These are phyloP conservation scores for Akabosia matsudoensis DNA, from an alignment of 1,140 invertebrate genomes.

Conservation along the genomic window DNA sequence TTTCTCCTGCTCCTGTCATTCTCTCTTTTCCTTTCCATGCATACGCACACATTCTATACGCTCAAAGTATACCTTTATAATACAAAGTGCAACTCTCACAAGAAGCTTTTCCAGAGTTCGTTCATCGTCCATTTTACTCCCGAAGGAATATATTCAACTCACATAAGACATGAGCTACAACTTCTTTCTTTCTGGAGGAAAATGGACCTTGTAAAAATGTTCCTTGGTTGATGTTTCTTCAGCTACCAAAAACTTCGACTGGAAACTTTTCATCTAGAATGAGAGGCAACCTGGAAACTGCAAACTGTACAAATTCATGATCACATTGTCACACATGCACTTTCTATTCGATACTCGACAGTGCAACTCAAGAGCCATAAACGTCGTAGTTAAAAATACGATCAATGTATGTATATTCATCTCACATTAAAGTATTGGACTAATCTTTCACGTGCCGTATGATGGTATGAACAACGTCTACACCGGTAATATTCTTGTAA, in stretches of 20 bases:
- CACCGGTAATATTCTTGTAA: too few species aligned
- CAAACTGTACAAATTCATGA: not conserved
- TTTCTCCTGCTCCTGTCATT: slow-evolving; percentile 26
- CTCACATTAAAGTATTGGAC: too few species aligned
- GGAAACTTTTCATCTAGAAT: not conserved
- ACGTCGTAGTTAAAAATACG: too few species aligned
- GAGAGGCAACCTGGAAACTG: not conserved
- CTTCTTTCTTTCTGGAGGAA: not conserved
- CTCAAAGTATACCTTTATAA: not conserved
- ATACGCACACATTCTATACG: slow-evolving; percentile 2
- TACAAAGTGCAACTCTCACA: slow-evolving; percentile 3
- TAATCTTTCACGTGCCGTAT: too few species aligned
- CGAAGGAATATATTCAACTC: not conserved
- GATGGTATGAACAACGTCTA: too few species aligned
- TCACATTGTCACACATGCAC: not conserved
- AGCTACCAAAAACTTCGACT: not conserved
- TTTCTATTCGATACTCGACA: too few species aligned
- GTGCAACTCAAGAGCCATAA: too few species aligned
- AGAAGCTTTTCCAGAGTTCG: slow-evolving; percentile 1
- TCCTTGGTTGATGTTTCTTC: not conserved
- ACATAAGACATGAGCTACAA: not conserved
- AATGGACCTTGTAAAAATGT: not conserved
- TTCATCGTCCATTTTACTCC: slow-evolving; percentile 12
- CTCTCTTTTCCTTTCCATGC: slow-evolving; percentile 21
- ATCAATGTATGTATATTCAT: too few species aligned